A percentile compares a stretch with the other conserved stretches of the same genome.
phyloP scores from a whole-genome alignment of 1,140 invertebrate genomes.

The Aphaenogaster floridana region DNA sequence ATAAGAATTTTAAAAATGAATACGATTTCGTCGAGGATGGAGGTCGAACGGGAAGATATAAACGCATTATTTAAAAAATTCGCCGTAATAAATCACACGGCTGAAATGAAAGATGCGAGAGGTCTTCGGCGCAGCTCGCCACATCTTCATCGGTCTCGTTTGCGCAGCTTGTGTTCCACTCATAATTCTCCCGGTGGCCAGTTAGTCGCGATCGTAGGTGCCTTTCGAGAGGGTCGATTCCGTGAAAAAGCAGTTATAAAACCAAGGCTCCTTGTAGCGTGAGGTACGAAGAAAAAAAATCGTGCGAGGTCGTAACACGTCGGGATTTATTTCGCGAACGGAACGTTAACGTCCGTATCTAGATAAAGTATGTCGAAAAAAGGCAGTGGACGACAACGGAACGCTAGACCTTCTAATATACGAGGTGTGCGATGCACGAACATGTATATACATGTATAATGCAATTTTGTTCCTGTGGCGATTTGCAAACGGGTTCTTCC shows the following conservation, averaged over 20 bases:
- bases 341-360: conserved; percentile 52
- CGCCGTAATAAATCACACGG: conserved; percentile 23
- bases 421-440: background rate
- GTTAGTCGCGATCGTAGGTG: conserved; percentile 46
- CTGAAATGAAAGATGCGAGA: conserved; percentile 52
- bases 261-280: conserved; percentile 22
- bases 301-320: conserved; percentile 42
- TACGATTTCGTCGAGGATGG: background rate
- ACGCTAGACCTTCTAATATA: conserved; percentile 33
- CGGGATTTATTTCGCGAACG: conserved; percentile 54
- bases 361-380: conserved; percentile 49
- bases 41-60: background rate
- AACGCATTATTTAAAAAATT: conserved; percentile 15
- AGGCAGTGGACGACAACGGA: conserved; percentile 10
- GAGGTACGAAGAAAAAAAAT: background rate
- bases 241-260: conserved; percentile 59
- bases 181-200: conserved; percentile 54
- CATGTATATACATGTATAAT: background rate
- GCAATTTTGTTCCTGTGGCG: background rate
- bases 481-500: background rate
- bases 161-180: conserved; percentile 52
- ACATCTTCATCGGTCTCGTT: conserved; percentile 63
- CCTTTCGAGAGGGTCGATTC: conserved; percentile 45
- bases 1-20: conserved; percentile 6
- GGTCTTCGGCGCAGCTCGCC: conserved; percentile 34